Percentiles rank a stretch among this genome's conserved stretches.
These are phyloP conservation scores for Ligdia adustata DNA, from an alignment of 2,888 invertebrate genomes.

Conservation along the genomic window DNA sequence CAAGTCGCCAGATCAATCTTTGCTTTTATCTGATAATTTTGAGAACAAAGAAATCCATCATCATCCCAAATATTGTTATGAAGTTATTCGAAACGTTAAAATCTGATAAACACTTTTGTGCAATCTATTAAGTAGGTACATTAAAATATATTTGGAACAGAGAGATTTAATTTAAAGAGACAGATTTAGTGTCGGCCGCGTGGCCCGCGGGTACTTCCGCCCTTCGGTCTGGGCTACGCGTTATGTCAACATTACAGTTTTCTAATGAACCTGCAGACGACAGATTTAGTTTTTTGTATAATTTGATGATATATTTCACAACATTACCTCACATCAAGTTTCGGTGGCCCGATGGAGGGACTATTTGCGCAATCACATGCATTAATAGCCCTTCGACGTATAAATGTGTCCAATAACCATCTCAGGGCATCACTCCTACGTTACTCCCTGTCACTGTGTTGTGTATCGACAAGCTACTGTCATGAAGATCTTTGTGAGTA, in stretches of 20 bases:
- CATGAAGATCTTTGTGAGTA: conserved; percentile 66
- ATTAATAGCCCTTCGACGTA: conserved; percentile 44
- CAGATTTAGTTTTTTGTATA: conserved; percentile 27
- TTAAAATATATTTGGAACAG: too few species aligned
- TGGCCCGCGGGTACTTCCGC: too few species aligned
- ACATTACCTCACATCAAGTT: conserved; percentile 31
- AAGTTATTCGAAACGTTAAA: too few species aligned
- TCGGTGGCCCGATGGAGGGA: conserved; percentile 32
- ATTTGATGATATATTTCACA: conserved; percentile 30
- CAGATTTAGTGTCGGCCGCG: too few species aligned
- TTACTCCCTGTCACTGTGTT: conserved; percentile 18
- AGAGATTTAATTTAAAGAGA: too few species aligned
- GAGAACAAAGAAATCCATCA: too few species aligned
- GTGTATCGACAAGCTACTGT: conserved; percentile 33
- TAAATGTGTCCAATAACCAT: conserved; percentile 43
- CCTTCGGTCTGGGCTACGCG: too few species aligned
- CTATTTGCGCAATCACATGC: conserved; percentile 43
- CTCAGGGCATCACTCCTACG: conserved; percentile 36
- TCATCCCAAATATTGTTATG: too few species aligned
- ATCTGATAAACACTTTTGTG: too few species aligned
- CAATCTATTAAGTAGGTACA: too few species aligned
- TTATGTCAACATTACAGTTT: conserved; percentile 1
- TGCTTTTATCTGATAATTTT: too few species aligned
- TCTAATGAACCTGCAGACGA: conserved; percentile 12
- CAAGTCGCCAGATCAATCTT: too few species aligned